A percentile compares a stretch with the other conserved stretches of the same genome.
These are phyloP conservation scores for Perca fluviatilis DNA, from an alignment of 2,113 vertebrate species.

Conservation along the genomic window DNA sequence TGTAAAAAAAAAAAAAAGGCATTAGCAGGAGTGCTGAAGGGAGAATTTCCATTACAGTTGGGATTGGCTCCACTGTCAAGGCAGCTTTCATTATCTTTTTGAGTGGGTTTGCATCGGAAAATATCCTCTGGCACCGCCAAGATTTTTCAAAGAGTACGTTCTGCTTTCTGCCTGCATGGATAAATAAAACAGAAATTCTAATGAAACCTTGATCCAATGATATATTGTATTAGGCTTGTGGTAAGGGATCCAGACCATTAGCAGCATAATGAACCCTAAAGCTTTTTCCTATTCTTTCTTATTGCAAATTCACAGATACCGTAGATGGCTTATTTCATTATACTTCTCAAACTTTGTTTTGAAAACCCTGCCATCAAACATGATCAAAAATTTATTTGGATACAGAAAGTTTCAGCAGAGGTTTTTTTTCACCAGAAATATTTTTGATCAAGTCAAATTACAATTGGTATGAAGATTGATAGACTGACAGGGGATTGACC, in stretches of 20 bases:
- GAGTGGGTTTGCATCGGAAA: constrained; percentile 35
- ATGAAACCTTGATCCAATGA: constrained; percentile 56
- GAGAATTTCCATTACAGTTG: constrained; percentile 42
- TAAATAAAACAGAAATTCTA: constrained; percentile 56
- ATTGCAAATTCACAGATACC: constrained; percentile 10
- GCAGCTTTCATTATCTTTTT: constrained; percentile 58
- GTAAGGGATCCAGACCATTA: constrained; percentile 37
- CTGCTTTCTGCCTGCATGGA: constrained; percentile 35
- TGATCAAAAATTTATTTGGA: constrained; percentile 1
- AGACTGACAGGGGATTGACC: too few relatives aligned
- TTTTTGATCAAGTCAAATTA: too few relatives aligned
- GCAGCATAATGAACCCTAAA: constrained; percentile 35
- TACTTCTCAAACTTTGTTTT: constrained; percentile 9
- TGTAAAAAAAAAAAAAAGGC: constrained; percentile 46
- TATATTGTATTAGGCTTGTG: constrained; percentile 34
- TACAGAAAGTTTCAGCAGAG: not conserved
- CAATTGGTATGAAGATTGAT: too few relatives aligned
- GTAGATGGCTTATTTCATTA: not conserved
- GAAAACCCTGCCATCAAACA: not conserved
- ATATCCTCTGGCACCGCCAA: constrained; percentile 29
- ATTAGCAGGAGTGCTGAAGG: constrained; percentile 42
- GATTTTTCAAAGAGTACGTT: constrained; percentile 44
- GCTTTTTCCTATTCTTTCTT: constrained; percentile 1
- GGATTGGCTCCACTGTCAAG: constrained; percentile 40
- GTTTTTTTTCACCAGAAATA: too few relatives aligned